Conservation (phyloP, 1,140 invertebrate species). For the Samia ricini region DNA sequence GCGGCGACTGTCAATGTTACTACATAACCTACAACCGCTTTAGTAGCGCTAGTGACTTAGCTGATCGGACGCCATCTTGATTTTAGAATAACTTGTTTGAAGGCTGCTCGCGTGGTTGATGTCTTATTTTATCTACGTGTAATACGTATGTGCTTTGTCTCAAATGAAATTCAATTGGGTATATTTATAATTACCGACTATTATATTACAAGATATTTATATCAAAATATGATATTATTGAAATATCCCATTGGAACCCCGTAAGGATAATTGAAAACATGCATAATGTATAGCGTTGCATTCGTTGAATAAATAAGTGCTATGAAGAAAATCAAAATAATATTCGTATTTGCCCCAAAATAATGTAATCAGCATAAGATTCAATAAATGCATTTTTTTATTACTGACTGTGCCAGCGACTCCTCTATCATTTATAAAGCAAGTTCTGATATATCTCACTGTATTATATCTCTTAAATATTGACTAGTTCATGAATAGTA, state of each 20-base stretch:
- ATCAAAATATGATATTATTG: too few species aligned
- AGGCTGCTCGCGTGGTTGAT: conserved; percentile 30
- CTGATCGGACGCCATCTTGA: conserved; percentile 50
- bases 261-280: background rate
- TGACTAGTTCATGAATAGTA: too few species aligned
- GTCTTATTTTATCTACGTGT: conserved; percentile 16
- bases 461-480: too few species aligned
- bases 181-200: too few species aligned
- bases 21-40: conserved; percentile 46
- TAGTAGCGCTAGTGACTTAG: conserved; percentile 21
- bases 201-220: too few species aligned
- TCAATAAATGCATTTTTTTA: background rate
- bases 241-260: background rate
- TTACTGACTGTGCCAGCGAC: too few species aligned
- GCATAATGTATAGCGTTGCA: background rate
- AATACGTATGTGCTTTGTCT: too few species aligned
- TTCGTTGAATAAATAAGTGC: background rate
- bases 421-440: too few species aligned
- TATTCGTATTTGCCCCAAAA: background rate
- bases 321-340: background rate
- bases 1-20: conserved; percentile 67
- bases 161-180: too few species aligned
- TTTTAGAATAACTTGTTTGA: conserved; percentile 42
- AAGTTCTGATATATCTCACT: too few species aligned
- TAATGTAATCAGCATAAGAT: background rate